Evolutionary conservation across 2,888 invertebrate species (phyloP).

Genomic region (Drosophila ezoana): DNA sequence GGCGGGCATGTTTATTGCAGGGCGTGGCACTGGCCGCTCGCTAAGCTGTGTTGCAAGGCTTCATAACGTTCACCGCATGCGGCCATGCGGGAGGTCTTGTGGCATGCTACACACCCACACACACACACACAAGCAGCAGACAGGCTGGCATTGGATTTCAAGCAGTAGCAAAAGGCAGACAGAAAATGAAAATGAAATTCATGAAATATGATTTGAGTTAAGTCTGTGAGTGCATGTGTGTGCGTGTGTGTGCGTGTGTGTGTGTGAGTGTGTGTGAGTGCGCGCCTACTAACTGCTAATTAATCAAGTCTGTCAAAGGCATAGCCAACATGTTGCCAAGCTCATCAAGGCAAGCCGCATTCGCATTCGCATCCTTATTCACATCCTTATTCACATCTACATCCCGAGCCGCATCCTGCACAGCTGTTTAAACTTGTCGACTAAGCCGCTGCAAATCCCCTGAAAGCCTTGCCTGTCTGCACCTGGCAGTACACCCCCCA

Average conservation of each 20-base stretch:
- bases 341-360: conserved; percentile 22
- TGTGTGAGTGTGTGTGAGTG: neutral
- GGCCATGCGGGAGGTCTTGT: conserved; percentile 30
- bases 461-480: conserved; percentile 69
- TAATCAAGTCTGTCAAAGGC: conserved; percentile 60
- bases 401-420: conserved; percentile 37
- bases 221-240: neutral
- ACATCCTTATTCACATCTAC: conserved; percentile 20
- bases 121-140: conserved; percentile 6
- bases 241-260: conserved; percentile 1
- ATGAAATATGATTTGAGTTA: conserved; percentile 47
- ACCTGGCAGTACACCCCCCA: conserved; percentile 53
- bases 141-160: conserved; percentile 18
- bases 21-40: conserved; percentile 10
- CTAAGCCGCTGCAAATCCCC: conserved; percentile 73
- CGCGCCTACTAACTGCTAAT: conserved; percentile 44
- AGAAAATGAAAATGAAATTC: conserved; percentile 46
- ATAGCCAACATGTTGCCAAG: conserved; percentile 49
- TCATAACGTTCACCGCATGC: conserved; percentile 74
- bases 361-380: conserved; percentile 14
- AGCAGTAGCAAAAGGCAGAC: neutral
- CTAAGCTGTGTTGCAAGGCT: conserved; percentile 67
- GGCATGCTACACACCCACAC: conserved; percentile 19
- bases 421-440: conserved; percentile 71
- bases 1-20: conserved; percentile 31